Evolutionary conservation across 2,888 invertebrate species (phyloP), one percentile per base, ranked within the genome.

Genomic region (Mongoloraphidia duomilia): DNA sequence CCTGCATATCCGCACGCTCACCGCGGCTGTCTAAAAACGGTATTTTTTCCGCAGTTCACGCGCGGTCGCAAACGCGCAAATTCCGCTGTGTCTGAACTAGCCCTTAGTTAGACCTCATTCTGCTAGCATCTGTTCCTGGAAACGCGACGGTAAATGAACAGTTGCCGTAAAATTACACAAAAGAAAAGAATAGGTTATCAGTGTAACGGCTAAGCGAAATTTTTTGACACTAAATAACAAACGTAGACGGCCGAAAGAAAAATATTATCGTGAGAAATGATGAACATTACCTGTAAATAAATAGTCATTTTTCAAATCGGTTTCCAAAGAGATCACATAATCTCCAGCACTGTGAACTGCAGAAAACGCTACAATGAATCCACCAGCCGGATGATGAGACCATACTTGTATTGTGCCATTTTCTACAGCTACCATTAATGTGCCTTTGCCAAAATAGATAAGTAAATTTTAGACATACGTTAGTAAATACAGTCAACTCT

Each of bases 371-470:
- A 75, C 76, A 49, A 85, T 67, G 63, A 77, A 80, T 8, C 84
- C 84, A 10, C 84, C 85, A 10, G 74, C 75, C 38, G 80, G 73
- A 64, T 87, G 84, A 63, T 87, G 83, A 13, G 87, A 87, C 84
- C 89, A 91, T 17, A 82, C 75, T 68, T 90, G 84, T 52, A 87
- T 71, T 50, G 74, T 69, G 0, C 90, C 90, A 55, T 83, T 84
- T 60, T 84, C 84, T 53, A 89, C 65, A 0, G 84, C 74, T 1
- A 88, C 73, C 46, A 88, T 64, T 10, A 90, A 66, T 1, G 81
- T 80, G 9, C 84, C 89, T 69, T 63, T 34, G 6, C 26, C 26
- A 26, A 26, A 6, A 26, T 3, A 6, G 6, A 26, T 6, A 3
- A 26, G 26, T 26, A 26, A 26, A n/a, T 3, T 26, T 26, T 26